Evolutionary conservation across 2,888 invertebrate species (phyloP).

Genomic region (Thymelicus lineola): DNA sequence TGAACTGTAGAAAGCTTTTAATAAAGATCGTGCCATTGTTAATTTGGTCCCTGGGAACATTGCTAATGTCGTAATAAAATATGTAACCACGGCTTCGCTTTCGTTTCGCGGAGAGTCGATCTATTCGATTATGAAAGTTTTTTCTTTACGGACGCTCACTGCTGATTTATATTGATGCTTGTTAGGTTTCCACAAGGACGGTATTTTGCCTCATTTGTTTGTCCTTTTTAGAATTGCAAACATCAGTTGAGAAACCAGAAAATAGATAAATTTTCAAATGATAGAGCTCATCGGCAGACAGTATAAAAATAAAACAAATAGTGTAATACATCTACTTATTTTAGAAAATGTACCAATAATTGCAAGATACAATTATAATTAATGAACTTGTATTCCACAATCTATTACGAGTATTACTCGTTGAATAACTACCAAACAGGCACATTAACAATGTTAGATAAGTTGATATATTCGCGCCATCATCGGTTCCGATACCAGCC

Average conservation of each 20-base stretch:
- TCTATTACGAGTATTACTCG: not conserved
- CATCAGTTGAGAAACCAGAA: too few species aligned
- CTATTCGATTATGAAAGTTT: constrained; percentile 18
- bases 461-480: constrained; percentile 21
- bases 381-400: too few species aligned
- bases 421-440: not conserved
- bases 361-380: too few species aligned
- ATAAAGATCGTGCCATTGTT: constrained; percentile 41
- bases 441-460: not conserved
- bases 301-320: too few species aligned
- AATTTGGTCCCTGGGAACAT: constrained; percentile 39
- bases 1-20: constrained; percentile 30
- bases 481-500: constrained; percentile 19
- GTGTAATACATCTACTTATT: too few species aligned
- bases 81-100: constrained; percentile 39
- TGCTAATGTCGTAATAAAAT: constrained; percentile 37
- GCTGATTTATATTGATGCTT: too few species aligned
- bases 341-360: too few species aligned
- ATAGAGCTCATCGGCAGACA: too few species aligned
- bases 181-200: too few species aligned
- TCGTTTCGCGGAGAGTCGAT: constrained; percentile 31
- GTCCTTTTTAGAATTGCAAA: too few species aligned
- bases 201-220: too few species aligned
- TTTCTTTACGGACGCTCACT: not conserved
- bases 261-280: too few species aligned